Evolutionary conservation across 2,797 vertebrate species (phyloP), one percentile per base, ranked within the genome.

Genomic region (Distichodus sexfasciatus): DNA sequence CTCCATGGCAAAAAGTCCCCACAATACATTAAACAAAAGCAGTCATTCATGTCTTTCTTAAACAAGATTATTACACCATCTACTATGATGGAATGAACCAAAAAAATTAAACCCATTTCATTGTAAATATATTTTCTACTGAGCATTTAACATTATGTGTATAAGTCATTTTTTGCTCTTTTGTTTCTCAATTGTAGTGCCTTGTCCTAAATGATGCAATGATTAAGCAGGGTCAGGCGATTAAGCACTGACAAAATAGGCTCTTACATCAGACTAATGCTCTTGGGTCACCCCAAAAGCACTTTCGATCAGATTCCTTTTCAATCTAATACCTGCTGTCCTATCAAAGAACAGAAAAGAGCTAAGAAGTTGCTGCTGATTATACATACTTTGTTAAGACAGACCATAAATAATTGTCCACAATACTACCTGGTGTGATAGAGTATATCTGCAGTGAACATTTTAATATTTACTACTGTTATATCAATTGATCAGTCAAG

Each of bases 201-300:
- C 21, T 17, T 40, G 44, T 47, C 28, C 29, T 36, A 3, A 26
- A 54, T n/a, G 46, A 76, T 69, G 76, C 82, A 71, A 84, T 86
- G 83, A 88, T 85, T 85, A 65, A 69, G 77, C 65, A 70, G 75
- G 79, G 54, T 23, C 60, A 79, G 76, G 72, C 72, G 84, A 89
- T 89, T 87, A 88, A 74, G 67, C 73, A 77, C 62, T 64, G 54
- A 19, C 75, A 69, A 87, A 86, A 87, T 83, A 89, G 84, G 82
- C 80, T 79, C 73, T 88, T 85, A 84, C 71, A 82, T 88, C 83
- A 88, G 65, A 29, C 26, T 81, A 75, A 75, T 14, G 67, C 81
- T 88, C 78, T 85, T 70, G 48, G 44, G 60, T 70, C 67, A n/a
- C n/a, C n/a, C n/a, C n/a, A n/a, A n/a, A n/a, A n/a, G n/a, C n/a